Conservation (phyloP, 1,140 invertebrate genomes). For the Euwallacea fornicatus region DNA sequence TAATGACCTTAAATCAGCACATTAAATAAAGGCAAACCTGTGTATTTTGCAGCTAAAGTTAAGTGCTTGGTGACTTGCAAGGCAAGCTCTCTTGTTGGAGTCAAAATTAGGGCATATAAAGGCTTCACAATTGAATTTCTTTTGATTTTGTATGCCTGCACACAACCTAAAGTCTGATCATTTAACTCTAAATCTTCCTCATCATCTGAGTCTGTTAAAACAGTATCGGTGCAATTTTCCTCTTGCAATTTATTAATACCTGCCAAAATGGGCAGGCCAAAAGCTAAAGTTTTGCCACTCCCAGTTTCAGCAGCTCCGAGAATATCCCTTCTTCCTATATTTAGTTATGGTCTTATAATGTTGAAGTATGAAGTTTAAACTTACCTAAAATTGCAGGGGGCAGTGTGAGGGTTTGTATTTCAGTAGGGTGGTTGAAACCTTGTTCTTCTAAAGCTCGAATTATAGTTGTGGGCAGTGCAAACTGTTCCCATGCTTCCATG, state of each 20-base stretch:
- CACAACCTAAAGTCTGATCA: slow-evolving; percentile 56
- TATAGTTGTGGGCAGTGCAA: slow-evolving; percentile 70
- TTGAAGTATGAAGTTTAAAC: not conserved
- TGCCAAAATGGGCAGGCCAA: slow-evolving; percentile 89
- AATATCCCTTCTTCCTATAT: slow-evolving; percentile 75
- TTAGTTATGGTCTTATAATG: slow-evolving; percentile 2
- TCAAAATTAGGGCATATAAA: slow-evolving; percentile 82
- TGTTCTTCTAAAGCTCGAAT: slow-evolving; percentile 73
- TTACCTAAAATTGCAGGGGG: slow-evolving; percentile 82
- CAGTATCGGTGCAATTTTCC: slow-evolving; percentile 42
- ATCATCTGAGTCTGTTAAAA: slow-evolving; percentile 39
- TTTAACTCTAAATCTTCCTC: slow-evolving; percentile 41
- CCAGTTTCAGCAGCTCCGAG: slow-evolving; percentile 96
- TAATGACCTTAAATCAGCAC: not conserved
- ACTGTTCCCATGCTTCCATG: slow-evolving; percentile 70
- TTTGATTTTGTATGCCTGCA: slow-evolving; percentile 66
- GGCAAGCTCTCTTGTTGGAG: slow-evolving; percentile 94
- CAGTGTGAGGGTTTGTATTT: slow-evolving; percentile 77
- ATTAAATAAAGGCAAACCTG: slow-evolving; percentile 55
- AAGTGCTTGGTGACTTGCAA: slow-evolving; percentile 91
- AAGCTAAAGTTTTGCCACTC: slow-evolving; percentile 96
- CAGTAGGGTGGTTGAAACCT: slow-evolving; percentile 79
- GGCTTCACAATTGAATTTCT: slow-evolving; percentile 54
- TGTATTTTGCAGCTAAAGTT: slow-evolving; percentile 77
- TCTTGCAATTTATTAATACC: slow-evolving; percentile 77